Conservation (phyloP, 2,113 vertebrate genomes). For the Trogon melanurus region DNA sequence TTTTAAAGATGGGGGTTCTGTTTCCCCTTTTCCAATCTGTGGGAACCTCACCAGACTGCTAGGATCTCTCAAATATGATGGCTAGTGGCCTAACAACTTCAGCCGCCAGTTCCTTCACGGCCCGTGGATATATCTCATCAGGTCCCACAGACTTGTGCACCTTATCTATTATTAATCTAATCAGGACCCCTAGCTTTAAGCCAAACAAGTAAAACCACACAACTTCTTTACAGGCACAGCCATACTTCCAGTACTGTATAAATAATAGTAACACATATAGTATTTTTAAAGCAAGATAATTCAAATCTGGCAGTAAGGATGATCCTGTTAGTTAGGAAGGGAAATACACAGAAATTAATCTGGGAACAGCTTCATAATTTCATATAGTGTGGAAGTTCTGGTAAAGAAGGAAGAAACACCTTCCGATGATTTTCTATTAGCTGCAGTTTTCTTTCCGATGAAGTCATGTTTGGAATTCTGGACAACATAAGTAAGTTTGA, state of each 20-base stretch:
- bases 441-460: slow-evolving; percentile 74
- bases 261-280: neutral
- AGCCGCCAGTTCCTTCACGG: no score
- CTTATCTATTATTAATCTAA: neutral
- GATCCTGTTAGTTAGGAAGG: neutral
- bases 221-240: neutral
- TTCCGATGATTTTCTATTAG: slow-evolving; percentile 74
- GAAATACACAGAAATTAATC: slow-evolving; percentile 11
- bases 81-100: no score
- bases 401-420: slow-evolving; percentile 27
- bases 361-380: slow-evolving; percentile 32
- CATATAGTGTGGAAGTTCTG: neutral
- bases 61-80: no score
- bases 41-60: no score
- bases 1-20: no score
- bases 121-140: no score
- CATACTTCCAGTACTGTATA: neutral
- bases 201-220: neutral
- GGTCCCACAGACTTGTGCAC: no score
- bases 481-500: slow-evolving; percentile 77
- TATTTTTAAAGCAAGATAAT: neutral
- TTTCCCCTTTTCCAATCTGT: no score
- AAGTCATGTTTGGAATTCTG: slow-evolving; percentile 79
- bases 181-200: neutral
- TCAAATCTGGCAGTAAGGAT: neutral